These are phyloP conservation scores for Deroplatys truncata DNA, from an alignment of 2,888 invertebrate genomes.

Conservation along the genomic window DNA sequence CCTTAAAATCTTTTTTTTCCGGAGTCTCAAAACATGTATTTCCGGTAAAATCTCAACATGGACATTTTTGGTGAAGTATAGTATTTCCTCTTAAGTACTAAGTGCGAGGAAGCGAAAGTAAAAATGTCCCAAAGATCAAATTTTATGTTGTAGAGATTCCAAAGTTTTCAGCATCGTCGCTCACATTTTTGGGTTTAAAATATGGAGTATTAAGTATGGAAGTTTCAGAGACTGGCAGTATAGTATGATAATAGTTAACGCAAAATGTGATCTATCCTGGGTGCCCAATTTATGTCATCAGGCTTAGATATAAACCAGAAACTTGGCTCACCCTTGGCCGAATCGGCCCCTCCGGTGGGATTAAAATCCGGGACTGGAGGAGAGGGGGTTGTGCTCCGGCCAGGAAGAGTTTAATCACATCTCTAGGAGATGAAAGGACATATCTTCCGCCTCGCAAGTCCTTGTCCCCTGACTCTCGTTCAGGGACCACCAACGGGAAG, in stretches of 20 bases:
- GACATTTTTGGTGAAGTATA: too few species aligned
- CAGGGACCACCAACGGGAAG: not conserved
- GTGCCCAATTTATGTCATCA: not conserved
- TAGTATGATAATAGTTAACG: not conserved
- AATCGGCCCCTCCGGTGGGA: not conserved
- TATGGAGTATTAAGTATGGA: too few species aligned
- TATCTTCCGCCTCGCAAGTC: not conserved
- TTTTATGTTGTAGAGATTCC: too few species aligned
- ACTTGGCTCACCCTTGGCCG: not conserved
- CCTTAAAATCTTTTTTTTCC: too few species aligned
- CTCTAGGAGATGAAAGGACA: not conserved
- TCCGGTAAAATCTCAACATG: too few species aligned
- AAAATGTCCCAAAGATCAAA: too few species aligned
- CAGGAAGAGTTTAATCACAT: not conserved
- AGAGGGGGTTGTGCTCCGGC: not conserved
- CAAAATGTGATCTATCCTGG: not conserved
- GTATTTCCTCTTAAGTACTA: too few species aligned
- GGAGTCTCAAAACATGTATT: too few species aligned
- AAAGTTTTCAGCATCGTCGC: too few species aligned
- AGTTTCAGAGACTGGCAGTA: too few species aligned
- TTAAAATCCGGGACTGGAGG: not conserved
- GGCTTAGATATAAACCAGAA: not conserved
- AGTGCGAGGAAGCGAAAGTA: too few species aligned
- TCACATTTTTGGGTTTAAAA: too few species aligned
- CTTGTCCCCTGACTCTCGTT: not conserved